Base-by-base conservation (phyloP, 2,113 vertebrate genomes). In the Merops nubicus region DNA sequence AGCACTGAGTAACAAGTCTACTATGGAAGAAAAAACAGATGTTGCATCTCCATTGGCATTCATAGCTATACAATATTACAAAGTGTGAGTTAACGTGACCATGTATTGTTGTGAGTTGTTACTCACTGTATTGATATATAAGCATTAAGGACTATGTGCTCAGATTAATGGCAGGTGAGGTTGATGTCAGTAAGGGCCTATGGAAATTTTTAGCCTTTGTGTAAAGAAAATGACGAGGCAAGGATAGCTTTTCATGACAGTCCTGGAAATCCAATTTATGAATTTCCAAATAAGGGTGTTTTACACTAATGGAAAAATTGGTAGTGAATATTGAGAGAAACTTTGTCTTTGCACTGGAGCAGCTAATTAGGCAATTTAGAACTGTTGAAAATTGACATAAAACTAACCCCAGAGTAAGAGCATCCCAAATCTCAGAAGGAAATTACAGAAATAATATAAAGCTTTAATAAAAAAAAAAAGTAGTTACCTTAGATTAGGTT, bases 361-460 rank as follows among this genome's bases (percentile, higher is more conserved):
- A 88, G 19, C 29, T 90, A 94, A 95, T 94, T 84, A 84, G 40
- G 17, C 79, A 90, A 93, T 86, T 86, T 95, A 88, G 15, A 78
- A 13, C 19, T 72, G 31, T 94, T 88, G 84, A 91, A 91, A 94
- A 63, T 29, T 77, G 8, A 36, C n/a, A 38, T 77, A 78, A 83
- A 3, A 25, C 19, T 76, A 90, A 88, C 19, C 63, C 45, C 36
- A 78, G 51, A 88, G 51, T 31, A 91, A 31, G 5, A 73, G 11
- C 10, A 88, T 75, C 17, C 11, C 22, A 86, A 48, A 73, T 80
- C 34, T 90, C 78, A 88, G 67, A 60, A 62, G 12, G 8, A 76
- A 77, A 56, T 5, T 17, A 15, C 17, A 65, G 7, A 59, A 84
- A n/a, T n/a, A 75, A 48, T 8, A 50, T 38, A 75, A 83, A 8